Conservation (phyloP, 2,888 invertebrate species). For the Melanchra persicariae region DNA sequence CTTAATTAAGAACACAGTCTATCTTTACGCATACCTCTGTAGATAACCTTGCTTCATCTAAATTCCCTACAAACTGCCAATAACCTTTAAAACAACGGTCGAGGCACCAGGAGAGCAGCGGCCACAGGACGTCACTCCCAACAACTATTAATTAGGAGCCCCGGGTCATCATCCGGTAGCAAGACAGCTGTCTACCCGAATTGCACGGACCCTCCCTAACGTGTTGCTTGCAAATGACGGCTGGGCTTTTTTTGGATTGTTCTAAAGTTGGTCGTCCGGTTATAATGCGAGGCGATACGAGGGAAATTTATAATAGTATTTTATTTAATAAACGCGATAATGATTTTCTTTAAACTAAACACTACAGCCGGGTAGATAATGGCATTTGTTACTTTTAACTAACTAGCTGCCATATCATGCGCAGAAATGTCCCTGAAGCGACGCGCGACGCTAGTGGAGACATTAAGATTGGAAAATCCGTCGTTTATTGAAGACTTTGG, state of each 20-base stretch:
- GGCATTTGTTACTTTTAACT: background rate
- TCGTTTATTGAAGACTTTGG: too few species aligned
- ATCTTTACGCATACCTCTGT: too few species aligned
- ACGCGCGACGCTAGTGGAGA: background rate
- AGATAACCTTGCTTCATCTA: background rate
- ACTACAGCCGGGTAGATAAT: background rate
- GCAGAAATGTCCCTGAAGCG: background rate
- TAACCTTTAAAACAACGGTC: constrained; percentile 43
- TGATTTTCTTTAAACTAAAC: background rate
- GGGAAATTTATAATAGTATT: background rate
- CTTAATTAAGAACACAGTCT: background rate
- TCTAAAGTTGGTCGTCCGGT: constrained; percentile 47
- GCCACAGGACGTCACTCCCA: constrained; percentile 71
- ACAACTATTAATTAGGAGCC: constrained; percentile 87
- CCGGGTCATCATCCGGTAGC: constrained; percentile 81
- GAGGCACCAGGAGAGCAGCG: constrained; percentile 57
- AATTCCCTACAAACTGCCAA: constrained; percentile 41
- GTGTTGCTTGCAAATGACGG: constrained; percentile 79
- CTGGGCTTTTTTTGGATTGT: constrained; percentile 71
- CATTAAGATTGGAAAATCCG: background rate
- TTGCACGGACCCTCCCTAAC: constrained; percentile 65
- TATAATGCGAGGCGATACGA: background rate
- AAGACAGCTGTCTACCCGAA: constrained; percentile 84
- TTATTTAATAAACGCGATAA: background rate
- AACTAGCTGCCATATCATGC: too few species aligned